Evolutionary conservation across 2,888 invertebrate species (phyloP).

Genomic region (Xylocampa areola): DNA sequence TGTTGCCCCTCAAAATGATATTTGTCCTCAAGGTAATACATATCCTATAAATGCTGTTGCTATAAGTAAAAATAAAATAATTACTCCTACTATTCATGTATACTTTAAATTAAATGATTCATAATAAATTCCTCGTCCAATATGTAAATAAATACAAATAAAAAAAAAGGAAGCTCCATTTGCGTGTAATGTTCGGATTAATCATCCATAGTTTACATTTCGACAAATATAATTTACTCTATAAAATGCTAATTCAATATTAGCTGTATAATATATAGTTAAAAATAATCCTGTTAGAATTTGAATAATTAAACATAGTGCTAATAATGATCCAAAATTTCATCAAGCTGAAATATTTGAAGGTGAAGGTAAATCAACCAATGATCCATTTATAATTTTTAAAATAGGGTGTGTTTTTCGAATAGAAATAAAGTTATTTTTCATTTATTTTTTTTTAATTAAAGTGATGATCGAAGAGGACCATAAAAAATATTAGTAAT

Average conservation of each 20-base stretch:
- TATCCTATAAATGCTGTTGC: conserved; percentile 94
- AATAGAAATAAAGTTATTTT: conserved; percentile 76
- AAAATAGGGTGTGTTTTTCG: conserved; percentile 84
- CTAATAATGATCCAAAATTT: conserved; percentile 92
- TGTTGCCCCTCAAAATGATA: conserved; percentile 94
- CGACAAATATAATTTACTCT: conserved; percentile 92
- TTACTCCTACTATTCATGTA: conserved; percentile 91
- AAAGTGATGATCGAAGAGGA: conserved; percentile 81
- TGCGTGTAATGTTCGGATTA: conserved; percentile 91
- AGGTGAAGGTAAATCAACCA: conserved; percentile 90
- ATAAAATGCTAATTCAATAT: conserved; percentile 91
- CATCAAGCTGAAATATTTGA: conserved; percentile 91
- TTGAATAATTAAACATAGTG: conserved; percentile 91
- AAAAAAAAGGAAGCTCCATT: conserved; percentile 94
- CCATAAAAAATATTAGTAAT: conserved; percentile 89
- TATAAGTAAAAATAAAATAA: conserved; percentile 92
- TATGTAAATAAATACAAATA: conserved; percentile 92
- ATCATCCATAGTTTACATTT: conserved; percentile 92
- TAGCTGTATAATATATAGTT: conserved; percentile 92
- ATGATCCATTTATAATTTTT: conserved; percentile 90
- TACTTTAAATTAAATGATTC: conserved; percentile 85
- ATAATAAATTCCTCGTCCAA: conserved; percentile 91
- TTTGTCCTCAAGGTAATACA: conserved; percentile 94
- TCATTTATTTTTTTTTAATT: conserved; percentile 77
- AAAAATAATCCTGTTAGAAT: conserved; percentile 92